Evolutionary conservation across 2,888 invertebrate genomes (phyloP), one percentile per base, ranked within the genome.

Genomic region (Lepas anatifera): DNA sequence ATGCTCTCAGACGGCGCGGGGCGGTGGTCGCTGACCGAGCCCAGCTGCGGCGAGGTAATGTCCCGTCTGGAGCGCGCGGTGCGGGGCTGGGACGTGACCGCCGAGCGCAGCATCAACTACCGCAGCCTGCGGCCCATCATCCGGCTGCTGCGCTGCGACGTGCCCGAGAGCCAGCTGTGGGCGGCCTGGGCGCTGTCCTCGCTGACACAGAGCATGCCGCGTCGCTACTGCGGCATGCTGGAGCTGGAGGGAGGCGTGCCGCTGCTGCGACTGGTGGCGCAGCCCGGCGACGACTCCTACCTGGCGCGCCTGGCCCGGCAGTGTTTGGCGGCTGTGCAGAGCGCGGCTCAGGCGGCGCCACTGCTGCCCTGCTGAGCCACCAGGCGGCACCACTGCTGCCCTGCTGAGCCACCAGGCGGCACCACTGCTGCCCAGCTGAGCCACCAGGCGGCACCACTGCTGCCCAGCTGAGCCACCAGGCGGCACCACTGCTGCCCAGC

Each of bases 111-210:
- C 80, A 98, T 98, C 74, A 98, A 98, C 82, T 98, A 98, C 81
- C 87, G 83, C 81, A 76, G 92, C 41, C 97, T 98, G 82, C 89
- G 93, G 78, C 98, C 98, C 0, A 95, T 98, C 73, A 83, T 98
- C 35, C 86, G 90, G 73, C 83, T 98, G 73, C 85, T 95, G 66
- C 41, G 27, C 35, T 64, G 64, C 25, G 84, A 86, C 73, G 87
- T 89, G 70, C 90, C 92, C 1, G 88, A 92, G 79, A 95, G 94
- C 79, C 95, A 95, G 79, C 89, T 93, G 79, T 97, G 97, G 97
- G 95, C 96, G 3, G 89, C 91, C 11, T 98, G 97, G 97, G 97
- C 97, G 0, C 83, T 98, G 72, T 95, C 96, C 68, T 98, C 98
- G 82, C 86, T 98, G 72, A 98, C 97, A 11, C 37, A 37, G 11